Percentiles rank a stretch among this genome's conserved stretches.
Conservation (phyloP, 2,113 vertebrate species). For the Emydocephalus ijimae region DNA sequence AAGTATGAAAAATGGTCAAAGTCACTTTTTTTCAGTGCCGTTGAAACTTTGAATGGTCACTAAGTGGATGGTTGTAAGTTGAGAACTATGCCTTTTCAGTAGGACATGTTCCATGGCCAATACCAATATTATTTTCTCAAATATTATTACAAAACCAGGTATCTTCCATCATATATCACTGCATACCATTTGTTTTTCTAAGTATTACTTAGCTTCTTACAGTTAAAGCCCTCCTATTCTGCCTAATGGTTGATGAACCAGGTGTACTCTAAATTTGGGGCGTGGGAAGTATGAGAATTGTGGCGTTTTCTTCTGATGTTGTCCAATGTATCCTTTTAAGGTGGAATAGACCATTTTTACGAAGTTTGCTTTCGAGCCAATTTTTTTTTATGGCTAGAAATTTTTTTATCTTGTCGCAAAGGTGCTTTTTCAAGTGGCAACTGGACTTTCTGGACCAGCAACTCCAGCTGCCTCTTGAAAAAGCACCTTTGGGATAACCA, state of each 20-base stretch:
- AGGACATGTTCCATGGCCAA: not conserved
- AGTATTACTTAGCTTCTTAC: not conserved
- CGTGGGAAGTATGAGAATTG: not conserved
- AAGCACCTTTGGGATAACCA: too few relatives aligned
- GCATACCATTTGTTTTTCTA: not conserved
- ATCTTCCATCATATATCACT: not conserved
- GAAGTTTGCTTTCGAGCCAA: not conserved
- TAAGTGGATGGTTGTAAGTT: not conserved
- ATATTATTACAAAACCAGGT: not conserved
- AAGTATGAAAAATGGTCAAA: not conserved
- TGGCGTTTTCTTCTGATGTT: not conserved
- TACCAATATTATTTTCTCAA: not conserved
- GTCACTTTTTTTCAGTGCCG: not conserved
- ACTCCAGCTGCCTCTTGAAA: too few relatives aligned
- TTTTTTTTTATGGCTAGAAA: not conserved
- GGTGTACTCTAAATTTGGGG: not conserved
- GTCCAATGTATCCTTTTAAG: not conserved
- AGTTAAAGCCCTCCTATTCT: not conserved
- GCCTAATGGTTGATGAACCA: not conserved
- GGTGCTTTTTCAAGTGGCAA: too few relatives aligned
- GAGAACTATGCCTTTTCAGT: not conserved
- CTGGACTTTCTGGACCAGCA: too few relatives aligned
- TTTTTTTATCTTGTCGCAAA: too few relatives aligned
- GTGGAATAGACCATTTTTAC: not conserved
- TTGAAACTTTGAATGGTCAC: not conserved